Evolutionary conservation across 2,113 vertebrate genomes (phyloP).

Genomic region (Arenaria interpres): DNA sequence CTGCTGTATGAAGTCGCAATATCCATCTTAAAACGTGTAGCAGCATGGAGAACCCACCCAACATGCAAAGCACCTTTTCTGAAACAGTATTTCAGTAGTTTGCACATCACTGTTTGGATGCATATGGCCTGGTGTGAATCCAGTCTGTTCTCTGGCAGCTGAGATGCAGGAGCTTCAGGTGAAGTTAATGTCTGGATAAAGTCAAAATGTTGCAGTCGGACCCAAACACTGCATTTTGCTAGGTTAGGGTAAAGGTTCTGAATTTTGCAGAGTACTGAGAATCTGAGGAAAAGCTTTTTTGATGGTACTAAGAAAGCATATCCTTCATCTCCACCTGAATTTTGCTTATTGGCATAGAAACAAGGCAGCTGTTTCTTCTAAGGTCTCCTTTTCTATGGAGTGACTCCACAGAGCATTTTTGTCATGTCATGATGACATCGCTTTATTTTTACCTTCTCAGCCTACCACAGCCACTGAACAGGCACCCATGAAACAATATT

Average conservation of each 20-base stretch:
- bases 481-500: background rate
- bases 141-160: background rate
- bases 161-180: background rate
- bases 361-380: background rate
- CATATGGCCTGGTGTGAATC: background rate
- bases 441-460: background rate
- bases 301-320: background rate
- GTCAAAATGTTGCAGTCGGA: background rate
- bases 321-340: background rate
- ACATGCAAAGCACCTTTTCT: background rate
- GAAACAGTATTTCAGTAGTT: background rate
- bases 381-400: background rate
- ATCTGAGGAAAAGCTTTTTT: background rate
- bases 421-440: background rate
- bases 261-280: background rate
- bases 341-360: background rate
- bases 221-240: background rate
- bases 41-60: background rate
- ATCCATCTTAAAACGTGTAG: fast-evolving
- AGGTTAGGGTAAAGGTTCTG: background rate
- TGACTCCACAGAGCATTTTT: background rate
- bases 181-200: background rate
- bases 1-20: background rate
- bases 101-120: fast-evolving
- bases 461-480: background rate